Conservation (phyloP, 1,140 invertebrate genomes). For the Parasteatoda tepidariorum region DNA sequence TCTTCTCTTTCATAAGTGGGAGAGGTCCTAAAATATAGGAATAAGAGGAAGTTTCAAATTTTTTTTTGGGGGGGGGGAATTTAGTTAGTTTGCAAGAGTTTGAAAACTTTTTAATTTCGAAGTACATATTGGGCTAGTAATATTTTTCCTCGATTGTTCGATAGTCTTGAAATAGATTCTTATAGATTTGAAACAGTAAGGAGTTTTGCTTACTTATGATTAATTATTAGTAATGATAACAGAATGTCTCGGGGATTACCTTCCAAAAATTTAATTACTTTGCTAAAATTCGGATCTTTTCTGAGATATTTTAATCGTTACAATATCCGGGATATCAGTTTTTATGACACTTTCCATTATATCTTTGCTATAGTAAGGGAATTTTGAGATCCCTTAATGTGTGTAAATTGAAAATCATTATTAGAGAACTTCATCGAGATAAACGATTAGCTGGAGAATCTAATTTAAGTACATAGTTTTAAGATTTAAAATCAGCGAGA, state of each 20-base stretch:
- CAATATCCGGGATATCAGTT: not conserved
- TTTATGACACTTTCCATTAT: not conserved
- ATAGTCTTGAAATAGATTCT: too few relatives aligned
- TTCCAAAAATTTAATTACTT: constrained; percentile 1
- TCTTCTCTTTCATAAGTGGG: too few relatives aligned
- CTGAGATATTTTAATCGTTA: not conserved
- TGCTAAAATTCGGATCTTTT: not conserved
- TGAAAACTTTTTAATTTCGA: not conserved
- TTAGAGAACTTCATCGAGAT: too few relatives aligned
- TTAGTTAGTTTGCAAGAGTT: not conserved
- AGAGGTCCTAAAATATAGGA: too few relatives aligned
- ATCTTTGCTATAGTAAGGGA: not conserved
- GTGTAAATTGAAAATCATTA: constrained; percentile 5
- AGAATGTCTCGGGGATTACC: not conserved
- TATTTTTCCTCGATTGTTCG: not conserved
- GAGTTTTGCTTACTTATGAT: too few relatives aligned
- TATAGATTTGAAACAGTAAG: too few relatives aligned
- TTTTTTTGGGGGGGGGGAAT: not conserved
- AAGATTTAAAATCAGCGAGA: not conserved
- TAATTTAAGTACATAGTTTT: not conserved
- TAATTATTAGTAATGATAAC: not conserved
- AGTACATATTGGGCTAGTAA: too few relatives aligned
- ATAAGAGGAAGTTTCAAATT: too few relatives aligned
- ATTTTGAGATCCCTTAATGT: not conserved
- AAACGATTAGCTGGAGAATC: not conserved